phyloP scores from a whole-genome alignment of 2,888 invertebrate genomes.

The Pycnomerus fuliginosus region DNA sequence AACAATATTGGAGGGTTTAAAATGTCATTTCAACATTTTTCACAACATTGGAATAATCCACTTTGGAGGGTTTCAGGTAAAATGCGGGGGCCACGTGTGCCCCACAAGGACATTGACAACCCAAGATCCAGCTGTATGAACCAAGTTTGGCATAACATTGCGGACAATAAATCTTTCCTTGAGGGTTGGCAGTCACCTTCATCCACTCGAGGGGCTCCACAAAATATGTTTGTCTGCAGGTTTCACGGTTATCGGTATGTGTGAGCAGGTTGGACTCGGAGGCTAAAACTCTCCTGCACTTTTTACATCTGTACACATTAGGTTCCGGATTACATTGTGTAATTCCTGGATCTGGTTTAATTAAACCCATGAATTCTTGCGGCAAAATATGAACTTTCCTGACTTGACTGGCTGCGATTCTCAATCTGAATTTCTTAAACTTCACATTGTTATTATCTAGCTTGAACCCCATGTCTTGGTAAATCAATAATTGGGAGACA shows the following conservation, averaged over 20 bases:
- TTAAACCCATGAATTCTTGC: conserved; percentile 71
- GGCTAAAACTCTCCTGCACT: conserved; percentile 79
- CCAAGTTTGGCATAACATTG: conserved; percentile 84
- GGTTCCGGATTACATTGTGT: conserved; percentile 73
- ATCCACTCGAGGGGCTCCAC: conserved; percentile 92
- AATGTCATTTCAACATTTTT: conserved; percentile 77
- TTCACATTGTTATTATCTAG: conserved; percentile 69
- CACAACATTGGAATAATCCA: conserved; percentile 85
- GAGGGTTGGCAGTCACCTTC: conserved; percentile 67
- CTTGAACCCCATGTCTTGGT: conserved; percentile 72
- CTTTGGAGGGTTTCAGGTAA: conserved; percentile 87
- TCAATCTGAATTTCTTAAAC: conserved; percentile 73
- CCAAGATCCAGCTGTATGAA: conserved; percentile 88
- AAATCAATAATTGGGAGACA: conserved; percentile 73
- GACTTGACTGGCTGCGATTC: conserved; percentile 78
- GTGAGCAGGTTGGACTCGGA: conserved; percentile 75
- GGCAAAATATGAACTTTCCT: conserved; percentile 83
- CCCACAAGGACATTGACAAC: conserved; percentile 88
- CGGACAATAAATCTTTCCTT: conserved; percentile 84
- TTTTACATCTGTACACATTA: conserved; percentile 79
- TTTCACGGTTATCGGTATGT: conserved; percentile 58
- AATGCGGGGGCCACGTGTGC: conserved; percentile 88
- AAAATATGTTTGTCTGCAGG: conserved; percentile 77
- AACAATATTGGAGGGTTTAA: too few relatives aligned
- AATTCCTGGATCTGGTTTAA: conserved; percentile 78